These are phyloP conservation scores for Bathynomus jamesi DNA, from an alignment of 1,140 invertebrate species.

Conservation along the genomic window DNA sequence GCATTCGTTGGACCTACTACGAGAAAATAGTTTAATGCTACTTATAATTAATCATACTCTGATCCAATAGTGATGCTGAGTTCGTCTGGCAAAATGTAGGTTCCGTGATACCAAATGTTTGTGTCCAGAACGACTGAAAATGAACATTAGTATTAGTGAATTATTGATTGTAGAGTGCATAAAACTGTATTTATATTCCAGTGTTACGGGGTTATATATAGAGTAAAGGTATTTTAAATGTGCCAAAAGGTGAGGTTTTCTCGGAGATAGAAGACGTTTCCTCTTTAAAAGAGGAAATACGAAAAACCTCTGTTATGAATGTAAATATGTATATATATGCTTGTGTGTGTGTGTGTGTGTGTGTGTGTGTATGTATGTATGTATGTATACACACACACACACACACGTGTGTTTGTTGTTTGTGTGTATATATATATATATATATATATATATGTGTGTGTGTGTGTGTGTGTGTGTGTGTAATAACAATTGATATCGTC, in stretches of 20 bases:
- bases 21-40: too few species aligned
- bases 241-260: slow-evolving; percentile 43
- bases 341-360: neutral
- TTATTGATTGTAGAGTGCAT: slow-evolving; percentile 30
- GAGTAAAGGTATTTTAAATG: neutral
- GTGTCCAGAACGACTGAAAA: slow-evolving; percentile 80
- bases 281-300: neutral
- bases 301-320: neutral
- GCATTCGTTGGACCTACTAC: too few species aligned
- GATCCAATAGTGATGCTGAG: slow-evolving; percentile 92
- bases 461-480: neutral
- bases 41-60: slow-evolving; percentile 84
- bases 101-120: slow-evolving; percentile 91
- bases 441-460: slow-evolving; percentile 1
- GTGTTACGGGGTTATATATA: neutral
- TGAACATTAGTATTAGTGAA: slow-evolving; percentile 52
- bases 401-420: neutral
- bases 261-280: neutral
- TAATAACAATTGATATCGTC: too few species aligned
- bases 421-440: neutral
- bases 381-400: slow-evolving; percentile 1
- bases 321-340: neutral
- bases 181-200: neutral
- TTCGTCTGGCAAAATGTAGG: slow-evolving; percentile 70
- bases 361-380: neutral